Evolutionary conservation across 1,140 invertebrate species (phyloP), one percentile per base, ranked within the genome.

Genomic region (Aphelenchoides fujianensis): DNA sequence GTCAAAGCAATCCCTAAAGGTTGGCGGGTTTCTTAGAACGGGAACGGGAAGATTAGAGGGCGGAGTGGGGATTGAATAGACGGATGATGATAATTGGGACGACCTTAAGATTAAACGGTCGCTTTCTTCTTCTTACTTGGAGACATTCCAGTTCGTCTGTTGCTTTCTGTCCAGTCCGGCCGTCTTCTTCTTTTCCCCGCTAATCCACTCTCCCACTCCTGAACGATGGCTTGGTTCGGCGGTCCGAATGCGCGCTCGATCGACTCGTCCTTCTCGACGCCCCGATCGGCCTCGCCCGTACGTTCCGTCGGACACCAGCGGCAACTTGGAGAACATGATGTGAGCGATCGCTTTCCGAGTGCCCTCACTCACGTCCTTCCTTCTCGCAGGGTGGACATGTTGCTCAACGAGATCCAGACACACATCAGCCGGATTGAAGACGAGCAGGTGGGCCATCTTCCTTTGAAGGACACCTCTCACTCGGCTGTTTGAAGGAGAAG

Each of bases 271-370:
- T 48, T 48, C 23, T 5, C 55, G 34, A 68, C 61, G 2, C 67
- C 67, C 19, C 69, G 70, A 74, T 74, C 73, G 12, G 73, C n/a
- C 73, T 27, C 73, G 73, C 16, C 68, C 74, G 9, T 75, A 76
- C 30, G 41, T 73, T 57, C 73, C 73, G 2, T 36, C 53, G 19
- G 68, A 77, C 54, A 23, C 34, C 7, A 71, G 68, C 27, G 73
- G 54, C 3, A 54, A 79, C 37, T 34, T 74, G 31, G 73, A 77
- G 36, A 37, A 16, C 3, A 76, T 73, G 75, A 74, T 74, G n/a
- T n/a, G n/a, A n/a, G n/a, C n/a, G n/a, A n/a, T n/a, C n/a, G n/a
- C n/a, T n/a, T n/a, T n/a, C n/a, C n/a, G 72, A n/a, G n/a, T n/a
- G n/a, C n/a, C n/a, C n/a, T n/a, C n/a, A n/a, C n/a, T n/a, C n/a